A percentile compares a stretch with the other conserved stretches of the same genome.
Conservation (phyloP, 2,113 vertebrate genomes). For the Nyctereutes procyonoides region DNA sequence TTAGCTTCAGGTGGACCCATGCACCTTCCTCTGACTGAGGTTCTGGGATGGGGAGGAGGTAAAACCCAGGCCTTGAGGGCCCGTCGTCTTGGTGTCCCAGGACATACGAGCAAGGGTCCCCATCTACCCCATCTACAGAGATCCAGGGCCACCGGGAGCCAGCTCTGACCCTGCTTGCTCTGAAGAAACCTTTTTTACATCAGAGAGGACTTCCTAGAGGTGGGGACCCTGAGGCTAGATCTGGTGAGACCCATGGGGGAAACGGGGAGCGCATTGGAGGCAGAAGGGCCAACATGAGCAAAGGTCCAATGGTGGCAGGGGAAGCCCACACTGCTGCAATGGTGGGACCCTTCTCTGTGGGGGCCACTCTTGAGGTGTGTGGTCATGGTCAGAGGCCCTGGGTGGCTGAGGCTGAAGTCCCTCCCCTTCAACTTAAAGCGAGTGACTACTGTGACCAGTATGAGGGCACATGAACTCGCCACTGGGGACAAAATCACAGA, state of each 20-base stretch:
- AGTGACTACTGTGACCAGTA: not conserved
- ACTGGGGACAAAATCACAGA: not conserved
- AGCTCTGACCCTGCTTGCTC: not conserved
- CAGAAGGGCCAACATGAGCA: not conserved
- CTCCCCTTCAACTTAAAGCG: not conserved
- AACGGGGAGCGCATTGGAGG: not conserved
- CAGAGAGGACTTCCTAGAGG: not conserved
- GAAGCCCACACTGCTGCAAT: accelerated
- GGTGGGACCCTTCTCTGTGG: accelerated
- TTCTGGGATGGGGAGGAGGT: not conserved
- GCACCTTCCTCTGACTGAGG: not conserved
- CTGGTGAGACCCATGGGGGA: not conserved
- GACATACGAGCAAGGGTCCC: not conserved
- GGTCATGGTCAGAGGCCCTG: not conserved
- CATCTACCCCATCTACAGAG: not conserved
- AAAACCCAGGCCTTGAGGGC: not conserved
- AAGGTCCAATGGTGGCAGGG: not conserved
- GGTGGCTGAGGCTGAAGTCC: not conserved
- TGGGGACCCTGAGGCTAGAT: not conserved
- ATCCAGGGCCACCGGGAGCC: not conserved
- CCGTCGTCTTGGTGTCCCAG: not conserved
- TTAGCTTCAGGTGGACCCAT: accelerated
- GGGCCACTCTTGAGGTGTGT: accelerated
- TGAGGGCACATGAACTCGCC: too few relatives aligned
- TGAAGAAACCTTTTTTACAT: not conserved